Evolutionary conservation across 2,797 vertebrate species (phyloP), one percentile per base, ranked within the genome.

Genomic region (Cynopterus sphinx): DNA sequence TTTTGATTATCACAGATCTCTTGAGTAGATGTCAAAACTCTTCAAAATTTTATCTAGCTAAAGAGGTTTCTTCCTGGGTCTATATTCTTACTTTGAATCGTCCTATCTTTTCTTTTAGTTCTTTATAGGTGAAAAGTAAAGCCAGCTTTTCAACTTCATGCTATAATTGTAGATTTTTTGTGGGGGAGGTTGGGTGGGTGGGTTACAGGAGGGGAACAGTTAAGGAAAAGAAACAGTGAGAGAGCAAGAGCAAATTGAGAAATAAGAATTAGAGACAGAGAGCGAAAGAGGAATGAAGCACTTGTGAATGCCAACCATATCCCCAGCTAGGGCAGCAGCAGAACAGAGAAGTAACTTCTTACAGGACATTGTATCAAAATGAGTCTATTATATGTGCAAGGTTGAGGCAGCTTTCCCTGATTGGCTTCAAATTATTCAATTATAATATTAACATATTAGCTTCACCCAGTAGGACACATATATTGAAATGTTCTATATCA

Each of bases 1-100:
- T 61, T 94, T 74, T 87, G 67, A 57, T 83, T 59, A 87, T 88
- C 46, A 97, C 28, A 87, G 55, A 51, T 49, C 43, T 88, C 90
- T 90, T 82, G 68, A 55, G 49, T 31, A 92, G 73, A 91, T 61
- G 43, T 87, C 16, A 90, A 91, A 95, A 73, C 15, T 68, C 53
- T 94, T 92, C 28, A 22, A 86, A 39, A 5, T 73, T 79, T 43
- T 85, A 22, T 75, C 36, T 57, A 41, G 67, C 4, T 55, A 46
- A 67, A 83, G 9, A 39, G 24, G 81, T 71, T 89, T 93, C 39
- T 33, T 91, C 7, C 57, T 36, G 0, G 0, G 5, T 53, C 12
- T 71, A 33, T 7, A 68, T 31, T 21, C 28, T 19, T n/a, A 68
- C 16, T 61, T 91, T 36, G 15, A 74, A 73, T 39, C 5, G 39